Base-by-base conservation (phyloP, 2,797 vertebrate genomes). In the Sebastes vulpes region DNA sequence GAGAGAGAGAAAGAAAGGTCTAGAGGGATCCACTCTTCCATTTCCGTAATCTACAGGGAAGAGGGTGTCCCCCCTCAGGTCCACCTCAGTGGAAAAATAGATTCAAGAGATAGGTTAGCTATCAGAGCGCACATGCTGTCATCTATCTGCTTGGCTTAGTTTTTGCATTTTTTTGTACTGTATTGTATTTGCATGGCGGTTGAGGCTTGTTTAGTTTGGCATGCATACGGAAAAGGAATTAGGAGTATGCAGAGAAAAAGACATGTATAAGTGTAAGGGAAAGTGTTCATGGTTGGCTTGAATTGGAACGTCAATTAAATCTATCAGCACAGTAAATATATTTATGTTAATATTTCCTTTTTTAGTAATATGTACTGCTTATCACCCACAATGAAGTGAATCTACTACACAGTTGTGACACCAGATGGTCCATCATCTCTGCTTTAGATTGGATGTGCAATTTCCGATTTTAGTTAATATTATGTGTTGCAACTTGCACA, bases 21-120 rank as follows among this genome's bases (percentile, higher is more conserved):
- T 71, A 18, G 84, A 84, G 92, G 90, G 92, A 94, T 86, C 72
- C 85, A 73, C 80, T 92, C 89, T 83, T 89, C 80, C 83, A 79
- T 92, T 86, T 89, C 85, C 20, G 60, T 83, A 77, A 79, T 90
- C 86, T 84, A 42, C 68, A 58, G 84, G 89, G 87, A 87, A 58
- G 77, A 81, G 67, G 74, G 83, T 85, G 77, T 79, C 81, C 60
- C 81, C 72, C 75, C 60, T 69, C 11, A 76, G 75, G 84, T 89
- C 42, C 76, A 69, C 28, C 52, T 82, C 6, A 16, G 70, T 79
- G 72, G 56, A 61, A 79, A 86, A 82, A 80, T 77, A 70, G 77
- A 88, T 88, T 70, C 23, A 79, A 42, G 26, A 71, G 56, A 83
- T 78, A 56, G 69, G 46, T 23, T 48, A 72, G 48, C 29, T 52